Evolutionary conservation across 30 jellyfish, hydroid and myxozoan species (phyloP).

Genomic region (Mastigias papua): DNA sequence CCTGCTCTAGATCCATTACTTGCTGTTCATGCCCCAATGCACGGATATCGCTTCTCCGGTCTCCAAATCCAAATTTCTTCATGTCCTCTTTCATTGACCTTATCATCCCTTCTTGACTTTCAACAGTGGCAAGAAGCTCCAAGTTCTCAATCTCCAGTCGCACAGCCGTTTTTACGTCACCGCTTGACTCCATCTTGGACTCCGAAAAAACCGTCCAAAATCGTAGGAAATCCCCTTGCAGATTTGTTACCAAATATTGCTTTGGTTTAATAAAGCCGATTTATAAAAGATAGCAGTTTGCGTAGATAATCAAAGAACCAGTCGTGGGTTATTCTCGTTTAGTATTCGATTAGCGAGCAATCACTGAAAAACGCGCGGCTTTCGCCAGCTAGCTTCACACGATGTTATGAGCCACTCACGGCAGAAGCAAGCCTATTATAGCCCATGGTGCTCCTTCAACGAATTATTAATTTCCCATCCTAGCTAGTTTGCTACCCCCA

Average conservation of each 20-base stretch:
- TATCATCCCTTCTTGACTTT: slow-evolving; percentile 91
- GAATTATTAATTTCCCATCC: slow-evolving; percentile 32
- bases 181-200: slow-evolving; percentile 44
- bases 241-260: not conserved
- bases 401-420: slow-evolving; percentile 39
- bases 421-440: slow-evolving; percentile 30
- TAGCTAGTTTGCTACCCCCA: slow-evolving; percentile 51
- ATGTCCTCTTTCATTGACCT: slow-evolving; percentile 87
- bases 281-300: not conserved
- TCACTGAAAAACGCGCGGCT: slow-evolving; percentile 22
- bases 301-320: not conserved
- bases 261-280: not conserved
- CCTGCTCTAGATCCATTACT: slow-evolving; percentile 87
- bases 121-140: slow-evolving; percentile 96
- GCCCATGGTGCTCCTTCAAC: slow-evolving; percentile 36
- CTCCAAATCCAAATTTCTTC: slow-evolving; percentile 57
- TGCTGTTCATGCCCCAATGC: slow-evolving; percentile 90
- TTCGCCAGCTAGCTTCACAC: slow-evolving; percentile 38
- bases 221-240: not conserved
- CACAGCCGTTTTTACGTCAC: slow-evolving; percentile 68
- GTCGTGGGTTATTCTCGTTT: not conserved
- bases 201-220: too few species aligned
- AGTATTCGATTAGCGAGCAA: slow-evolving; percentile 25
- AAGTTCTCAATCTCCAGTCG: slow-evolving; percentile 90
- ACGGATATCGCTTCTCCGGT: slow-evolving; percentile 75